Conservation (phyloP, 2,797 vertebrate genomes). For the Thalassophryne amazonica region DNA sequence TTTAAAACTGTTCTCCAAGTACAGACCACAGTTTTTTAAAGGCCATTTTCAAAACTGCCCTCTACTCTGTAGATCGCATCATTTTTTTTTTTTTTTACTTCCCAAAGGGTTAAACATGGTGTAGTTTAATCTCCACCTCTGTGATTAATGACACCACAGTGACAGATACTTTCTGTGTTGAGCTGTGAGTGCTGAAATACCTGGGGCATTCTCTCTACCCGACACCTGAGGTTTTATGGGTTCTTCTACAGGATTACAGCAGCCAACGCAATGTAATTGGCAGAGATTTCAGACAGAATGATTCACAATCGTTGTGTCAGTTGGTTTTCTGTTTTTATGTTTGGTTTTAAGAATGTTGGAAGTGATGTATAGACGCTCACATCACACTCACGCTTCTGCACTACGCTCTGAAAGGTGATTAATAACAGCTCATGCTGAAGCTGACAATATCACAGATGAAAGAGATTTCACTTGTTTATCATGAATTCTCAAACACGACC, state of each 20-base stretch:
- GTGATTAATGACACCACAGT: slow-evolving; percentile 58
- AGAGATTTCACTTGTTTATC: not conserved
- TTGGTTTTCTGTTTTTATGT: slow-evolving; percentile 7
- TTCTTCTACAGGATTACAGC: slow-evolving; percentile 36
- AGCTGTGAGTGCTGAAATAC: slow-evolving; percentile 28
- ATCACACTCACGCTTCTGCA: slow-evolving; percentile 5
- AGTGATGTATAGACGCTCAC: slow-evolving; percentile 21
- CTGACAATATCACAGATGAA: not conserved
- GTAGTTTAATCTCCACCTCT: slow-evolving; percentile 37
- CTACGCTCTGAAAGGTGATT: slow-evolving; percentile 9
- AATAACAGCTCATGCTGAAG: not conserved
- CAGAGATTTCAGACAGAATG: slow-evolving; percentile 65
- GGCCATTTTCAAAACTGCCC: too few relatives aligned
- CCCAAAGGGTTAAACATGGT: slow-evolving; percentile 6
- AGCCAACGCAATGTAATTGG: slow-evolving; percentile 58
- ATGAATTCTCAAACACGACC: not conserved
- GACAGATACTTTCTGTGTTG: slow-evolving; percentile 50
- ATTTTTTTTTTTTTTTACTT: too few relatives aligned
- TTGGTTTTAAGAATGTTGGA: slow-evolving; percentile 36
- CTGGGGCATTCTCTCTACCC: slow-evolving; percentile 45
- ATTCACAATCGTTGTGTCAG: slow-evolving; percentile 59
- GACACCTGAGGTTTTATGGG: slow-evolving; percentile 63
- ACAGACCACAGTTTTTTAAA: too few relatives aligned
- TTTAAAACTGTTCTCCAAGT: too few relatives aligned
- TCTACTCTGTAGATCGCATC: too few relatives aligned